Evolutionary conservation across 2,888 invertebrate genomes (phyloP).

Genomic region (Melanotus villosus): DNA sequence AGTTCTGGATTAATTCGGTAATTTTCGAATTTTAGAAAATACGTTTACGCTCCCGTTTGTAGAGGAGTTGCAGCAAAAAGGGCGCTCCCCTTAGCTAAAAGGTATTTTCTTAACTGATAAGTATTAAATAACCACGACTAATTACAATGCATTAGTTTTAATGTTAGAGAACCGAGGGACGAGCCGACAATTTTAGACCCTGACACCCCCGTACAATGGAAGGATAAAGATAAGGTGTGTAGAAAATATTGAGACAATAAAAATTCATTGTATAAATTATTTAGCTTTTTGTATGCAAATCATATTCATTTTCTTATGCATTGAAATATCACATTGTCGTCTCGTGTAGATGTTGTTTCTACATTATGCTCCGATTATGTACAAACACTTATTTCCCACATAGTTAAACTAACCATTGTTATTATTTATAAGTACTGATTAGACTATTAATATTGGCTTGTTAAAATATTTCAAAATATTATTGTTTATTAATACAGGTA

Average conservation of each 20-base stretch:
- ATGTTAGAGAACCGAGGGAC: constrained; percentile 26
- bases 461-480: too few species aligned
- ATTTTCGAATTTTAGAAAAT: constrained; percentile 47
- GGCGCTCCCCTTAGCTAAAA: constrained; percentile 16
- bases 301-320: constrained; percentile 18
- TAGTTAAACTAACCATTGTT: too few species aligned
- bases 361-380: too few species aligned
- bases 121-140: background rate
- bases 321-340: background rate
- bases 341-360: too few species aligned
- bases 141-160: background rate
- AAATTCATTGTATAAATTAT: constrained; percentile 20
- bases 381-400: too few species aligned
- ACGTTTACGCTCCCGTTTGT: constrained; percentile 56
- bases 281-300: constrained; percentile 28
- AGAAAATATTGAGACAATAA: background rate
- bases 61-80: constrained; percentile 54
- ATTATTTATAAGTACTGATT: too few species aligned
- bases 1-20: too few species aligned
- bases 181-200: constrained; percentile 4
- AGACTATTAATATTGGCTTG: too few species aligned
- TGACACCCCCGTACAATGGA: constrained; percentile 30
- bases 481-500: too few species aligned
- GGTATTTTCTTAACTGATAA: background rate
- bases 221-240: constrained; percentile 34